These are phyloP conservation scores for Gymnothorax javanicus DNA, from an alignment of 2,797 vertebrate genomes.

Conservation along the genomic window DNA sequence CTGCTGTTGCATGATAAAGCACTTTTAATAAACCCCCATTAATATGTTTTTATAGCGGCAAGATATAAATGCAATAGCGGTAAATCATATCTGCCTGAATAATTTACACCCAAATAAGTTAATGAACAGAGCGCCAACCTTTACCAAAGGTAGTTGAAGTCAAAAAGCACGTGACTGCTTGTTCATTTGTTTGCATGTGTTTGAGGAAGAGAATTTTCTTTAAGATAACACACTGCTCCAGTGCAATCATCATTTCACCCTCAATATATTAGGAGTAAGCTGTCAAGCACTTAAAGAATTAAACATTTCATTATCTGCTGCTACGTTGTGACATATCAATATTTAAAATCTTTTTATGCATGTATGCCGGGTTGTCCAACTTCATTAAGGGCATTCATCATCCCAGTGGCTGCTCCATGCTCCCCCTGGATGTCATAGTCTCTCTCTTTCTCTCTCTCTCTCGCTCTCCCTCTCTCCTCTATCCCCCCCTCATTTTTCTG, in stretches of 20 bases:
- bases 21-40: constrained; percentile 68
- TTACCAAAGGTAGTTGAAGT: constrained; percentile 20
- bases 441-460: constrained; percentile 34
- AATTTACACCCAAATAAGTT: constrained; percentile 66
- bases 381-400: constrained; percentile 98
- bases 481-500: constrained; percentile 40
- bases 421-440: constrained; percentile 76
- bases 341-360: constrained; percentile 98
- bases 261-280: constrained; percentile 78
- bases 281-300: constrained; percentile 88
- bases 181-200: constrained; percentile 29
- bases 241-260: constrained; percentile 78
- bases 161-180: constrained; percentile 25
- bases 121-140: constrained; percentile 42
- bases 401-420: constrained; percentile 82
- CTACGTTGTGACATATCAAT: constrained; percentile 94
- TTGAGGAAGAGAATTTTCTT: constrained; percentile 57
- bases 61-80: constrained; percentile 63
- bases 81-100: constrained; percentile 69
- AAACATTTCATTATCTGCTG: constrained; percentile 92
- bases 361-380: constrained; percentile 97
- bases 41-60: constrained; percentile 56
- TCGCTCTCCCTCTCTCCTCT: constrained; percentile 42
- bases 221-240: constrained; percentile 72
- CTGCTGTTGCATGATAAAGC: constrained; percentile 61